Conservation (phyloP, 2,888 invertebrate species). For the Caenorhabditis doughertyi region DNA sequence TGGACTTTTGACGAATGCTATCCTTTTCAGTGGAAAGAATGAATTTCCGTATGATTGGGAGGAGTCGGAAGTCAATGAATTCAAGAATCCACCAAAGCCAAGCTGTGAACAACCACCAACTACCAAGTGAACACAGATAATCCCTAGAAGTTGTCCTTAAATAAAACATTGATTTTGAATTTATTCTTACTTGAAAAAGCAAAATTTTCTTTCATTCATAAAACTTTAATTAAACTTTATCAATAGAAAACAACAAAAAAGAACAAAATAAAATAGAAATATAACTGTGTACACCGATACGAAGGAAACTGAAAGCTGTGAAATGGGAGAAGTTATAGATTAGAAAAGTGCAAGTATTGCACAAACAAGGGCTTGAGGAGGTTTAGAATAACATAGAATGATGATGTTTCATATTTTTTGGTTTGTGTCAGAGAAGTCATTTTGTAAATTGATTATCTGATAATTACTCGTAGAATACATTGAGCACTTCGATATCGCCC, state of each 20-base stretch:
- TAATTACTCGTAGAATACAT: constrained; percentile 79
- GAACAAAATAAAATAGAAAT: constrained; percentile 22
- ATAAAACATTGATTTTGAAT: too few relatives aligned
- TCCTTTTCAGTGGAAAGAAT: constrained; percentile 60
- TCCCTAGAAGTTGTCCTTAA: too few relatives aligned
- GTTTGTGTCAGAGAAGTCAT: constrained; percentile 22
- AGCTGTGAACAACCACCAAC: too few relatives aligned
- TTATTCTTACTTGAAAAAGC: too few relatives aligned
- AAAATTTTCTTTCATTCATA: neutral
- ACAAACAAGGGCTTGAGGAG: neutral
- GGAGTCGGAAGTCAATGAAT: too few relatives aligned
- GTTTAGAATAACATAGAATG: constrained; percentile 3
- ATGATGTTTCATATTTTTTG: constrained; percentile 21
- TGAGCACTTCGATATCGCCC: constrained; percentile 85
- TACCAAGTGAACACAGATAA: too few relatives aligned
- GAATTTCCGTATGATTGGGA: too few relatives aligned
- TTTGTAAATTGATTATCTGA: constrained; percentile 24
- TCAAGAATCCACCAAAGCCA: too few relatives aligned
- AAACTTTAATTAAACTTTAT: neutral
- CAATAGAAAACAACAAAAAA: neutral
- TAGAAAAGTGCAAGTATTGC: constrained; percentile 16
- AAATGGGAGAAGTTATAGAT: constrained; percentile 31
- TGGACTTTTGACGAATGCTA: constrained; percentile 64
- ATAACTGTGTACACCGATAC: constrained; percentile 50
- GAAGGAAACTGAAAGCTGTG: constrained; percentile 51